phyloP scores from a whole-genome alignment of 2,797 vertebrate genomes.

The Gila robusta region DNA sequence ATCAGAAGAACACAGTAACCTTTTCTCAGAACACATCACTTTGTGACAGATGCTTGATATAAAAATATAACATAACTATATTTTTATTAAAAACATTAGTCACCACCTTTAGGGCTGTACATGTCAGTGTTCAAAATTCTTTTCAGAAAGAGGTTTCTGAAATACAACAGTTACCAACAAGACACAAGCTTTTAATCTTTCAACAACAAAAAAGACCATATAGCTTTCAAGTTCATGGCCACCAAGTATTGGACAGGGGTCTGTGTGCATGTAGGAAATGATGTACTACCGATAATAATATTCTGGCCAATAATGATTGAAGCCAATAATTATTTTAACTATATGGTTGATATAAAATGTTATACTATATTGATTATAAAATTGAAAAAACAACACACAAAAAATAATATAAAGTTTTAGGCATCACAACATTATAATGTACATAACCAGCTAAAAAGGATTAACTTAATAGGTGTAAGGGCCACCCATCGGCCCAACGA shows the following conservation, averaged over 20 bases:
- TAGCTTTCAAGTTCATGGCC: background rate
- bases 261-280: background rate
- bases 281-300: background rate
- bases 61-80: background rate
- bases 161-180: background rate
- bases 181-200: background rate
- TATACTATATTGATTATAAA: background rate
- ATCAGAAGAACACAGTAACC: background rate
- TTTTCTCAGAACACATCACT: background rate
- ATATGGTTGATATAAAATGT: background rate
- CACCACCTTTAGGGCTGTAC: background rate
- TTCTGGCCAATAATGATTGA: background rate
- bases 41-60: constrained; percentile 11
- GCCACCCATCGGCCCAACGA: no score
- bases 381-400: background rate
- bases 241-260: background rate
- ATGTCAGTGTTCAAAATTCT: background rate
- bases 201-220: background rate
- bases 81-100: background rate
- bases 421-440: background rate
- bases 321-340: background rate
- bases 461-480: no score
- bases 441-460: no score
- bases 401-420: background rate
- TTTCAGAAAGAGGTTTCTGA: background rate